Evolutionary conservation across 2,797 vertebrate genomes (phyloP), one percentile per base, ranked within the genome.

Genomic region (Oryzias dopingdopingensis): DNA sequence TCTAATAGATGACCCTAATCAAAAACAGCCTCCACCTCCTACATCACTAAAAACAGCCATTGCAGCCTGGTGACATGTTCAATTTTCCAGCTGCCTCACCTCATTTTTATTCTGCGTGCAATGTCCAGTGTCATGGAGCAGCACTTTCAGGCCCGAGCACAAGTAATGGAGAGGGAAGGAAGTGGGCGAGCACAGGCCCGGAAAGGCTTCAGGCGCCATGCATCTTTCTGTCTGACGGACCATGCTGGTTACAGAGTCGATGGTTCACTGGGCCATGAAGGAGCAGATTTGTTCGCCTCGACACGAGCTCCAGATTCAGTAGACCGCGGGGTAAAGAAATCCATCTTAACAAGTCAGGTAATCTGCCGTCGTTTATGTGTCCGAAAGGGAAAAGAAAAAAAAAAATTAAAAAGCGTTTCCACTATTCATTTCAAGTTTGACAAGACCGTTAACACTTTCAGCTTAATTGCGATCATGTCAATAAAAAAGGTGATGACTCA

Each of bases 101-200:
- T 86, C 77, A 83, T 86, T 83, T 84, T 81, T 80, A 86, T 86
- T 85, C 83, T 37, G 5, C 22, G 43, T 62, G 76, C 73, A 81
- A 77, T 59, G 76, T 81, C 58, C 70, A 4, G 76, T 70, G 80
- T 84, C 77, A 77, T 14, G 77, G 84, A 72, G 83, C 81, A 62
- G 74, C 41, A 51, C 59, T 75, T 81, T 79, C 58, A 22, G 74
- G 74, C 72, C 66, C 3, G 26, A 48, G 70, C 65, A 15, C 13
- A 1, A 65, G 72, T 65, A 67, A 52, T 54, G 57, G 67, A 72
- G 46, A 66, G 57, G 59, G 50, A 42, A 14, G 43, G 42, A 44
- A 29, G 20, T 1, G 14, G 7, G 41, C 14, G 55, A 40, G 72
- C 44, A 41, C 70, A 57, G 70, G 66, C 26, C 74, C 59, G 68